Evolutionary conservation across 1,140 invertebrate genomes (phyloP).

Genomic region (Drosophila bocki): DNA sequence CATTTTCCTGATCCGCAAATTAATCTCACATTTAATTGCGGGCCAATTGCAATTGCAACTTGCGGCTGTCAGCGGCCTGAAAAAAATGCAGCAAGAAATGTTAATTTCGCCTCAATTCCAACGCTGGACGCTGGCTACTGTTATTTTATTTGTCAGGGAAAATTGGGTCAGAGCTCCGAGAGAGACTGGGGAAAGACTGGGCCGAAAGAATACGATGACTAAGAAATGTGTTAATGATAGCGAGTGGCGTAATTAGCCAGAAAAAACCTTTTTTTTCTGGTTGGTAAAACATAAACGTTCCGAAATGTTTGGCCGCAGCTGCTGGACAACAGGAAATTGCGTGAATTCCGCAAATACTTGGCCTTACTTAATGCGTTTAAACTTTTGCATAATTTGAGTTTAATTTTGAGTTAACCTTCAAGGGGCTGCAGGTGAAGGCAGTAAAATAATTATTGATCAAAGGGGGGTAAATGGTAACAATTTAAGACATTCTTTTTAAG

Average conservation of each 20-base stretch:
- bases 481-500: neutral
- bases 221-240: slow-evolving; percentile 75
- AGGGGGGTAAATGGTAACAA: neutral
- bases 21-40: slow-evolving; percentile 62
- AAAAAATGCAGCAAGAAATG: slow-evolving; percentile 35
- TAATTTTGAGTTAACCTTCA: slow-evolving; percentile 25
- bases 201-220: slow-evolving; percentile 64
- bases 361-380: slow-evolving; percentile 13
- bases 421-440: slow-evolving; percentile 6
- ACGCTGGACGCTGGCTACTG: slow-evolving; percentile 31
- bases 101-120: slow-evolving; percentile 42
- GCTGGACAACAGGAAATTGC: slow-evolving; percentile 60
- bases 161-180: slow-evolving; percentile 57
- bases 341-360: slow-evolving; percentile 45
- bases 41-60: slow-evolving; percentile 59
- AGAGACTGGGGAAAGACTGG: slow-evolving; percentile 14
- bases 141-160: slow-evolving; percentile 49
- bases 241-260: slow-evolving; percentile 67
- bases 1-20: slow-evolving; percentile 59
- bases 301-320: slow-evolving; percentile 29
- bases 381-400: slow-evolving; percentile 28
- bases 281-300: slow-evolving; percentile 44
- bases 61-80: slow-evolving; percentile 30
- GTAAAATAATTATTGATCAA: slow-evolving; percentile 1
- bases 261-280: slow-evolving; percentile 30